A percentile compares a stretch with the other conserved stretches of the same genome.
Evolutionary conservation across 2,797 vertebrate species (phyloP).

Genomic region (Hirundo rustica): DNA sequence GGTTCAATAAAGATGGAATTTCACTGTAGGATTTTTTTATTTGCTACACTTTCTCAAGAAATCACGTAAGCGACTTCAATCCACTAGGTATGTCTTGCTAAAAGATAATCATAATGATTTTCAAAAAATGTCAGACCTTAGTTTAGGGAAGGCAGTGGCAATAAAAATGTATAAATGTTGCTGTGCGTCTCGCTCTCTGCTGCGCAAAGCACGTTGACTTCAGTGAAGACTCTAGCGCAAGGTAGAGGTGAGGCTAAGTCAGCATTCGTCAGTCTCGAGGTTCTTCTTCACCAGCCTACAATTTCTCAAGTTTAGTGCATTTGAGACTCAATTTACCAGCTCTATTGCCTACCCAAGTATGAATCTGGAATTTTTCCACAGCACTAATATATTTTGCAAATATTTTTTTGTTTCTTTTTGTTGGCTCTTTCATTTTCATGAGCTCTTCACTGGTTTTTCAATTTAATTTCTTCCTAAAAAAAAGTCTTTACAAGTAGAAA

Average conservation of each 20-base stretch:
- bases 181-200: neutral
- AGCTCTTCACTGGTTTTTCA: neutral
- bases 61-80: neutral
- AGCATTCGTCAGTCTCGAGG: neutral
- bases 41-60: neutral
- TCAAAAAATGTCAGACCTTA: neutral
- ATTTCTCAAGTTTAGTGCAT: neutral
- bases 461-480: neutral
- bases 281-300: neutral
- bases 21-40: neutral
- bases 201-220: rapidly evolving
- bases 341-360: neutral
- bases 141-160: neutral
- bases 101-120: neutral
- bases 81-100: neutral
- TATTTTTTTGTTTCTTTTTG: neutral
- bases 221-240: neutral
- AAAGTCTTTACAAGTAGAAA: neutral
- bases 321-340: neutral
- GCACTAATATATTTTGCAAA: neutral
- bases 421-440: neutral
- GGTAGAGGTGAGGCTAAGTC: neutral
- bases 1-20: neutral
- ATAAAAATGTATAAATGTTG: neutral
- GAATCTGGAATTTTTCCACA: neutral